Evolutionary conservation across 2,888 invertebrate species (phyloP), one percentile per base, ranked within the genome.

Genomic region (Strigamia transsilvanica): DNA sequence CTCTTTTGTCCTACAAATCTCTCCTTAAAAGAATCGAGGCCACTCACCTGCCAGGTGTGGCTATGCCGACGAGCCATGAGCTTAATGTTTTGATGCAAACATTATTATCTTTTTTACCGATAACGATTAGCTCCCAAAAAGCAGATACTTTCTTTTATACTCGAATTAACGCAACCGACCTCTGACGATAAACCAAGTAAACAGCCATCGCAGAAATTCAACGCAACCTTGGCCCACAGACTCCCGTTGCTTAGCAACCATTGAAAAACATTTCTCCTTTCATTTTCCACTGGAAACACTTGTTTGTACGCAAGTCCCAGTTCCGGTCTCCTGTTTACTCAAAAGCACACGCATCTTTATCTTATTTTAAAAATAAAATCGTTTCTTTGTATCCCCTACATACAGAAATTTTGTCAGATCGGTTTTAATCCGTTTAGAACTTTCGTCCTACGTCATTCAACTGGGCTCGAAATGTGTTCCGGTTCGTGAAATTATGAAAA

Each of bases 41-140:
- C 61, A 61, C 61, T 61, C 61, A 61, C 61, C 61, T 61, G 61
- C 61, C 61, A 61, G 61, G 61, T 61, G 61, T 61, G 61, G 61
- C 61, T 61, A 12, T 61, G 61, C 23, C 61, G 61, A 21, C 61
- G 61, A 61, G 61, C 61, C 61, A 61, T 61, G 61, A 61, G 18
- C 61, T 61, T 61, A 61, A 61, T 61, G 21, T 23, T 61, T 61
- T 61, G 21, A 12, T 61, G 18, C 61, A 61, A 21, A 21, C 61
- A 61, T 61, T 46, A 46, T 46, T 46, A 61, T 61, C 61, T 46
- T 46, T 46, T 46, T 46, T 46, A 38, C n/a, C 15, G 46, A 46
- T 15, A 61, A 21, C 2, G 61, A 23, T 23, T 61, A 12, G 10
- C 61, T 61, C 23, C 9, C 10, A 18, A 61, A 61, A 61, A 23